These are phyloP conservation scores for Coecobrya sp. DNA, from an alignment of 2,888 invertebrate species.

Conservation along the genomic window DNA sequence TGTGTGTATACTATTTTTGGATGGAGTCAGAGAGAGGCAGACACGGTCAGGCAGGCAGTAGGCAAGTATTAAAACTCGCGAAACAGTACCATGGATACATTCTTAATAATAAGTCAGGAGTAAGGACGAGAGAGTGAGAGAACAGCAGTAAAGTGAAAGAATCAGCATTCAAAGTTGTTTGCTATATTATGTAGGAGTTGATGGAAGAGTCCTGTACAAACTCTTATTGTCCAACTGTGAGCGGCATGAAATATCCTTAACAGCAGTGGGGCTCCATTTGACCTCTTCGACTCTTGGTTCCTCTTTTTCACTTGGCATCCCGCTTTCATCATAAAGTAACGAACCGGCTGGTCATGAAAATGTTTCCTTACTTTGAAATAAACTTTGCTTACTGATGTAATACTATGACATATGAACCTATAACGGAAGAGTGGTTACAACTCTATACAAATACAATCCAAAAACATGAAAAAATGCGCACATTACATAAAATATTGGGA, in stretches of 20 bases:
- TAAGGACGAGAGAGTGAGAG: constrained; percentile 40
- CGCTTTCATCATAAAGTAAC: constrained; percentile 75
- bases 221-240: constrained; percentile 78
- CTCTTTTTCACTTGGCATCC: constrained; percentile 70
- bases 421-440: constrained; percentile 37
- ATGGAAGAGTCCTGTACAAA: constrained; percentile 79
- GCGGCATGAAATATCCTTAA: constrained; percentile 80
- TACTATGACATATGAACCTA: background rate
- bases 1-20: constrained; percentile 12
- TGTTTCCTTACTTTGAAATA: constrained; percentile 74
- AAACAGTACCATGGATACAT: constrained; percentile 19
- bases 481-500: background rate
- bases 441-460: background rate
- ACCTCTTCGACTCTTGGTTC: constrained; percentile 72
- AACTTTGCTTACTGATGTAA: constrained; percentile 34
- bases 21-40: background rate
- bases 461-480: constrained; percentile 15
- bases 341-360: constrained; percentile 80
- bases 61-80: background rate
- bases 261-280: constrained; percentile 78
- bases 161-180: constrained; percentile 78
- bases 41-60: background rate
- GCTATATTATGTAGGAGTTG: constrained; percentile 71
- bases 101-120: constrained; percentile 22
- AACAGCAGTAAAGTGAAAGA: constrained; percentile 45